Base-by-base conservation (phyloP, 2,797 vertebrate species). In the Pteronotus mesoamericanus region DNA sequence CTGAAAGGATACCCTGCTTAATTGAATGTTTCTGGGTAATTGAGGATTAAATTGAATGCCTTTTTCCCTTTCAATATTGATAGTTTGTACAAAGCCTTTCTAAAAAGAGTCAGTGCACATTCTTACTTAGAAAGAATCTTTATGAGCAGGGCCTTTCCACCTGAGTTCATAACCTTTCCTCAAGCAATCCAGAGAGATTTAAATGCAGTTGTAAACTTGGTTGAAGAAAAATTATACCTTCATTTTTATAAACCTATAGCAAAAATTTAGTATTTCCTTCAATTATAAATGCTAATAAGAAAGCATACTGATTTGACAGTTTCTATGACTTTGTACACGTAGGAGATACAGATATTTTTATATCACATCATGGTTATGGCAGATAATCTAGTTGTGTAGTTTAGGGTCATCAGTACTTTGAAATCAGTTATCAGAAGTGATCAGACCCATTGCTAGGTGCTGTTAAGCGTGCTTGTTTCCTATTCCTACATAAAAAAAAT, bases 61-160 rank as follows among this genome's bases (percentile, higher is more conserved):
- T 93, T 96, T 97, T 79, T 96, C 39, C 89, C 42, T 88, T 91
- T 61, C 48, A 66, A 15, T 64, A 46, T 11, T 46, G 15, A 53
- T 9, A 74, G 9, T 79, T 53, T 82, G 3, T 22, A 42, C 10
- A 85, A 82, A 92, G 2, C 15, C 32, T 92, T 75, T 87, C 4
- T 48, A 42, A 72, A 91, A 85, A 42, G 0, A 39, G 22, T n/a
- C 26, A 71, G 14, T 53, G 0, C 0, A 55, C 26, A 74, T 68
- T 88, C 6, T 91, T 24, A 59, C 39, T 37, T 15, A 29, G 42
- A 59, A 68, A 86, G 29, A 83, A 69, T 5, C 21, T 77, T 21
- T 79, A 22, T 39, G 37, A 84, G 3, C 57, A 12, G 0, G 2
- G 5, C 15, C 57, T 87, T 55, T 91, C 84, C 24, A 77, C 12